A percentile compares a stretch with the other conserved stretches of the same genome.
Conservation (phyloP, 2,113 vertebrate genomes). For the Sterrhoptilus dennistouni region DNA sequence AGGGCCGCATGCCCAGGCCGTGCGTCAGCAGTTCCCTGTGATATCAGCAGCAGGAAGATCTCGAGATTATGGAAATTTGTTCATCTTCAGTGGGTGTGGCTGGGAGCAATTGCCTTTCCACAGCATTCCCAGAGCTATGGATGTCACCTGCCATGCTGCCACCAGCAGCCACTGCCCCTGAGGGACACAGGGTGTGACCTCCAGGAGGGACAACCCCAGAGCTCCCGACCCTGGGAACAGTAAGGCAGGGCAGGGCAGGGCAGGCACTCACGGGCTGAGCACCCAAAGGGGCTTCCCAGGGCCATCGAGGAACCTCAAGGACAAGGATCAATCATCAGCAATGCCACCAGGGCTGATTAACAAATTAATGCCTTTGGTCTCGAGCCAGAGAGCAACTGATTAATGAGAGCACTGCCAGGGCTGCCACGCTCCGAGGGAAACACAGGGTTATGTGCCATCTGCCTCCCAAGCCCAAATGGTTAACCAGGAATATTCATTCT, state of each 20-base stretch:
- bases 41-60: constrained; percentile 33
- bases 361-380: constrained; percentile 56
- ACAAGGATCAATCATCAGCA: neutral
- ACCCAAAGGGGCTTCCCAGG: accelerated
- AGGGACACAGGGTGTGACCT: neutral
- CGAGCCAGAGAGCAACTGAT: constrained; percentile 52
- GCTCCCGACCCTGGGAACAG: neutral
- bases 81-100: constrained; percentile 26
- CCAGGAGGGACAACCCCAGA: neutral
- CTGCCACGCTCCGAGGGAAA: constrained; percentile 37
- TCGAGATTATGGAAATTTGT: constrained; percentile 48
- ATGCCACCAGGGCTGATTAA: constrained; percentile 8
- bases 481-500: constrained; percentile 77
- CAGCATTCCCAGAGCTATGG: constrained; percentile 58
- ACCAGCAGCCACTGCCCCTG: constrained; percentile 45
- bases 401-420: constrained; percentile 27
- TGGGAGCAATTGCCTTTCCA: constrained; percentile 29
- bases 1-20: neutral
- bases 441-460: constrained; percentile 54
- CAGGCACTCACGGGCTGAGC: neutral
- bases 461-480: constrained; percentile 67
- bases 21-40: constrained; percentile 37
- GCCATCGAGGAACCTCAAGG: accelerated
- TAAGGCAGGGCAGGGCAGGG: neutral
- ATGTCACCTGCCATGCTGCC: constrained; percentile 63